Base-by-base conservation (phyloP, 2,113 vertebrate genomes). In the Pollimyrus isidori region DNA sequence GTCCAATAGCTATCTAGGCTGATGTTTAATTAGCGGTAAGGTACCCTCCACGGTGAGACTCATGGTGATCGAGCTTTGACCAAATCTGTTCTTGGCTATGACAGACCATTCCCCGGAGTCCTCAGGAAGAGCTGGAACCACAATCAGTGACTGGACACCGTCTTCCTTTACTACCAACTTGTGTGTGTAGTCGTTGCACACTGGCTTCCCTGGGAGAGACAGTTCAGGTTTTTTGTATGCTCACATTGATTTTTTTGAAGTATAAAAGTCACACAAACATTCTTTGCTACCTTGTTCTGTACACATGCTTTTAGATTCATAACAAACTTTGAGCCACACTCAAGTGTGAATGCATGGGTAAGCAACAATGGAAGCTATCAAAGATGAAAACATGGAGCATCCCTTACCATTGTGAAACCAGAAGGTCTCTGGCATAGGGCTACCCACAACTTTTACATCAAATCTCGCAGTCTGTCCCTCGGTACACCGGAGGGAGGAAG, bases 81-180 rank as follows among this genome's bases (percentile, higher is more conserved):
- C 87, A 62, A 46, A 58, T 62, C 87, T 50, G 87, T 87, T 87
- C 56, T 65, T 50, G 49, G 87, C 87, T n/a, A 87, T 39, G 7
- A 87, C 87, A 65, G 35, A 35, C 98, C 98, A 99, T 93, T 99
- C 98, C 90, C 98, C 98, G 48, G 97, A 97, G 92, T 99, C 98
- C 7, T 96, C 94, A 39, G 98, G 98, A 94, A 95, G 89, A 53
- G 97, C 96, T 26, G 98, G 97, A 87, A 97, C 96, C 89, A 99
- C 97, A 93, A 99, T 99, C 93, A 99, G 65, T 4, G 98, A 99
- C 65, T 99, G 98, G 11, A 97, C 99, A 1, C 98, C 98, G 50
- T 99, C 98, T 95, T 99, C 98, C 93, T 99, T 99, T 58, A 99
- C 95, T 56, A 99, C 98, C 58, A 99, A 97, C 95, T 99, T 99